Base-by-base conservation (phyloP, 2,113 vertebrate species). In the Callipepla californica region DNA sequence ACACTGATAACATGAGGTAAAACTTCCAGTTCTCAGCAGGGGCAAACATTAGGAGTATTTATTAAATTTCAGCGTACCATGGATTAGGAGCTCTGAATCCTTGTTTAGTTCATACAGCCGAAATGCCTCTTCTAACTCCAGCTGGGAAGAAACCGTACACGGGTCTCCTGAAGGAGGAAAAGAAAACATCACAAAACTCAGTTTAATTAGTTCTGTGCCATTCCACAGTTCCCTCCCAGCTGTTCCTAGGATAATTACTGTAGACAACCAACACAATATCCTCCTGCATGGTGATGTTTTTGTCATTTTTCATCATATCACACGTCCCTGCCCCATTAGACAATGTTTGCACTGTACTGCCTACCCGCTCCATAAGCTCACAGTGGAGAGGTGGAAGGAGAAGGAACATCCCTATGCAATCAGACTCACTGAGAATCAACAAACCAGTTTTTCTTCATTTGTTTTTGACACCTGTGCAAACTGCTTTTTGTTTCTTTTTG, bases 61-160 rank as follows among this genome's bases (percentile, higher is more conserved):
- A 82, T 32, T 12, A 10, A 81, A 51, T 66, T 65, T 18, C 69
- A 26, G 93, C 81, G 97, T 95, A 99, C 99, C 99, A 48, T 99
- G 99, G 96, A 99, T 99, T 92, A 99, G 98, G 85, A 99, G 98
- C 94, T 99, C 99, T 0, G 99, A 99, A 97, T 99, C 99, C 97
- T 99, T 99, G 97, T 99, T 99, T 78, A 99, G 96, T 38, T 99
- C 99, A 80, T 99, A 99, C 80, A 99, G 97, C 8, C 99, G 97
- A 95, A 99, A 98, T 15, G 99, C 99, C 97, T 99, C 99, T 96
- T 99, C 99, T 89, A 99, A 94, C 93, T 99, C 99, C 98, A 99
- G 97, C 97, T 99, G 99, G 74, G 99, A 99, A 10, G 99, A 99
- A 88, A 99, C 98, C 1, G 99, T 99, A 93, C 99, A 99, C 2